Evolutionary conservation across 1,140 invertebrate genomes (phyloP).

Genomic region (Cherax quadricarinatus): DNA sequence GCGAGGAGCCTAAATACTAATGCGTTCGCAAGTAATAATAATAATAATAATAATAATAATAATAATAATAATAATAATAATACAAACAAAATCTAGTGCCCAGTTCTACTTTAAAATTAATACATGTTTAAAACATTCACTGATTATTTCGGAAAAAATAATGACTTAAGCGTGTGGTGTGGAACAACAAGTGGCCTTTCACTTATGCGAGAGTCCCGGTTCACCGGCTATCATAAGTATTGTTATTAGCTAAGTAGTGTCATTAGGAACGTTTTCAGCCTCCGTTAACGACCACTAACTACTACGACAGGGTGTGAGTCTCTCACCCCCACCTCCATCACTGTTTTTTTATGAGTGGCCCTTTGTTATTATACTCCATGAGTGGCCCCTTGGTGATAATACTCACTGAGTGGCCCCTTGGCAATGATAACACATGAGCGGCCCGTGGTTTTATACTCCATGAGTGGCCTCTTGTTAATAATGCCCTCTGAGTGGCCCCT

Average conservation of each 20-base stretch:
- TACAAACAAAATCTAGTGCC: no score
- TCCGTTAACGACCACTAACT: slow-evolving; percentile 4
- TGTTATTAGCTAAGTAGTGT: slow-evolving; percentile 34
- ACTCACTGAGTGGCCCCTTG: slow-evolving; percentile 18
- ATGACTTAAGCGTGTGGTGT: not conserved
- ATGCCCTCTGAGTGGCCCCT: no score
- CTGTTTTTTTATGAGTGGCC: slow-evolving; percentile 10
- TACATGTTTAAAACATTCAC: no score
- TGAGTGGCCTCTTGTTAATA: no score
- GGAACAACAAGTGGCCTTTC: not conserved
- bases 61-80: no score
- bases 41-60: no score
- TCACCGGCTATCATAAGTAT: not conserved
- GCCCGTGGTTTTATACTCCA: no score
- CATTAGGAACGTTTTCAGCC: slow-evolving; percentile 26
- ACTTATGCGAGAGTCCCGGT: not conserved
- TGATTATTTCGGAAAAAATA: not conserved
- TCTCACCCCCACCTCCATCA: slow-evolving; percentile 31
- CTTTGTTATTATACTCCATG: no score
- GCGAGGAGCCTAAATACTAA: no score
- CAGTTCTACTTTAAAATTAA: no score
- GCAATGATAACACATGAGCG: no score
- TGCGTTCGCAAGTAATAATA: no score
- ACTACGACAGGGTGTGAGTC: slow-evolving; percentile 16
- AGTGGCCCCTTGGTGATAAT: not conserved